Percentiles rank a stretch among this genome's conserved stretches.
Conservation (phyloP, 2,113 vertebrate genomes). For the Anser brachyrhynchus region DNA sequence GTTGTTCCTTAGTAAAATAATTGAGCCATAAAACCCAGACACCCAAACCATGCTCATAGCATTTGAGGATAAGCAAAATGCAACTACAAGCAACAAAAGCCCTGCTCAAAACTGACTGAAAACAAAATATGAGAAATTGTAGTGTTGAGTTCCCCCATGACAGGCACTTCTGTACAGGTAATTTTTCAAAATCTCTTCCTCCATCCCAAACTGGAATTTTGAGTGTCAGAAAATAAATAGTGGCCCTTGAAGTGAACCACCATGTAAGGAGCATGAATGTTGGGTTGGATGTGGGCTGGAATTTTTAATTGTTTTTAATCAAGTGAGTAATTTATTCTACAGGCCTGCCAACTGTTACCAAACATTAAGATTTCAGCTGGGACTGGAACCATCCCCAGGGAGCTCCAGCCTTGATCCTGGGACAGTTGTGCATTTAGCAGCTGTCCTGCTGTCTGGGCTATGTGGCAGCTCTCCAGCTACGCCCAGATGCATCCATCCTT, state of each 20-base stretch:
- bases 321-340: not conserved
- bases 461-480: not conserved
- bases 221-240: not conserved
- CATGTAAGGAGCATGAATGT: not conserved
- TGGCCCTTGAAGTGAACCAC: not conserved
- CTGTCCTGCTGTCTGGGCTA: not conserved
- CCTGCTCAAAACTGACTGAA: not conserved
- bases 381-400: not conserved
- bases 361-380: not conserved
- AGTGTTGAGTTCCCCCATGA: not conserved
- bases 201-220: not conserved
- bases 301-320: not conserved
- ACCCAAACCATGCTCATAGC: not conserved
- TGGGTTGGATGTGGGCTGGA: not conserved
- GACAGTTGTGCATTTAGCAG: too few species aligned
- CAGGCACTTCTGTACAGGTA: rapidly evolving
- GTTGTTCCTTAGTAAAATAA: slow-evolving; percentile 36
- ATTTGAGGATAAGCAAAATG: slow-evolving; percentile 27
- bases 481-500: not conserved
- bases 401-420: not conserved
- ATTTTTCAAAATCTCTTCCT: not conserved
- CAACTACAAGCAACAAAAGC: not conserved
- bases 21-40: slow-evolving; percentile 37
- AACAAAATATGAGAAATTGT: not conserved
- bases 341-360: not conserved